Base-by-base conservation (phyloP, 2,888 invertebrate species). In the Rotaria sp. region DNA sequence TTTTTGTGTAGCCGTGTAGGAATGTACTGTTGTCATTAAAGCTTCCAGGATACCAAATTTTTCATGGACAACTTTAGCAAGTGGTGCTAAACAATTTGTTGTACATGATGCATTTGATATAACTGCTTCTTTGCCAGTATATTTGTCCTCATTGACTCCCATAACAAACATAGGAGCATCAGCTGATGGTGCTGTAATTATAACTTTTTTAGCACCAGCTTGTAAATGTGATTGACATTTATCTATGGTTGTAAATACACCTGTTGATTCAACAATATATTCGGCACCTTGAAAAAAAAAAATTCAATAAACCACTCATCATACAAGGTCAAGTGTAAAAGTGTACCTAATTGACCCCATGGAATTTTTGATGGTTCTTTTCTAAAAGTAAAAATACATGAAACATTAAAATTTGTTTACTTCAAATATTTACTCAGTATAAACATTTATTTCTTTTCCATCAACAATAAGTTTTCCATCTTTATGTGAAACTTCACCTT, bases 141-240 rank as follows among this genome's bases (percentile, higher is more conserved):
- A 97, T 45, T 94, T 92, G 4, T 96, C 95, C 88, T 96, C 93
- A 92, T 99, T 99, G 86, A 99, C 98, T 88, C 98, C 98, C 90
- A 95, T 94, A 80, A 99, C 98, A 90, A 95, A 98, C 97, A 98
- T 99, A 38, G 97, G 97, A n/a, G 97, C 97, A 91, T 99, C 98
- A 89, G 96, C 95, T 87, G 96, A 96, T 75, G 98, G 98, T 30
- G 98, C 98, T 24, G 97, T 96, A 91, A 99, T 98, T 90, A 99
- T 94, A 87, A 99, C 97, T 91, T 96, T 96, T 93, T 96, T 95
- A 87, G 96, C 97, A 87, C 96, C 96, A 88, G 95, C 95, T 89
- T 94, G 94, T 91, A 97, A 93, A 90, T 97, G 97, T 90, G 94
- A 94, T 92, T 93, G 67, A 59, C 97, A 97, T 90, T 95, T 95